Conservation (phyloP, 2,113 vertebrate genomes). For the Paedocypris sp. region DNA sequence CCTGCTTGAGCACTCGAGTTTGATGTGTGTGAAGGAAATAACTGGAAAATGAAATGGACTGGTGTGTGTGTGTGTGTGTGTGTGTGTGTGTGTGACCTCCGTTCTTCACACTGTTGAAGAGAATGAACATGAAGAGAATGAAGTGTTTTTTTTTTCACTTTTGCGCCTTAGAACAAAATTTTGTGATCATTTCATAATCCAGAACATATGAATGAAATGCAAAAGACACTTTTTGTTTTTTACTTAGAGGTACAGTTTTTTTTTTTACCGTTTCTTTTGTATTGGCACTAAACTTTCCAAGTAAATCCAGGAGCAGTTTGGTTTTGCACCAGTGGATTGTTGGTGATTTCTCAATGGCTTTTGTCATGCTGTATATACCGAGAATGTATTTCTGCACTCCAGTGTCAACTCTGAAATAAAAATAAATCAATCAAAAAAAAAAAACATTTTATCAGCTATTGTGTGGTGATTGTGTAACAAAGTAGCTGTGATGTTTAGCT, state of each 20-base stretch:
- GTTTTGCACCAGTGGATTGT: slow-evolving; percentile 5
- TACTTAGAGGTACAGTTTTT: slow-evolving; percentile 19
- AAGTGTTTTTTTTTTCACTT: slow-evolving; percentile 3
- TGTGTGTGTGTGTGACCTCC: too few species aligned
- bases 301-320: too few species aligned
- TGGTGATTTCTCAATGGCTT: slow-evolving; percentile 11
- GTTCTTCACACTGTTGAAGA: too few species aligned
- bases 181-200: slow-evolving; percentile 8
- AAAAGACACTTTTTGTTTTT: slow-evolving; percentile 17
- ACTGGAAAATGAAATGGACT: too few species aligned
- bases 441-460: too few species aligned
- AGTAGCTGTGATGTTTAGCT: too few species aligned
- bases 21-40: too few species aligned
- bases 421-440: slow-evolving; percentile 4
- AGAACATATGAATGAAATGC: slow-evolving; percentile 19
- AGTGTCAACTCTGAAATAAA: slow-evolving; percentile 53
- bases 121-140: neutral
- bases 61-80: too few species aligned
- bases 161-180: neutral
- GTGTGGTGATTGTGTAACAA: too few species aligned
- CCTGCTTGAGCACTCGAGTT: too few species aligned
- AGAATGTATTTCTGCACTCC: slow-evolving; percentile 47
- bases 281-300: slow-evolving; percentile 1
- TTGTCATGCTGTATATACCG: slow-evolving; percentile 41
- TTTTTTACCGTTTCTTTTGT: slow-evolving; percentile 12